These are phyloP conservation scores for Syngnathus acus DNA, from an alignment of 2,797 vertebrate genomes.

Conservation along the genomic window DNA sequence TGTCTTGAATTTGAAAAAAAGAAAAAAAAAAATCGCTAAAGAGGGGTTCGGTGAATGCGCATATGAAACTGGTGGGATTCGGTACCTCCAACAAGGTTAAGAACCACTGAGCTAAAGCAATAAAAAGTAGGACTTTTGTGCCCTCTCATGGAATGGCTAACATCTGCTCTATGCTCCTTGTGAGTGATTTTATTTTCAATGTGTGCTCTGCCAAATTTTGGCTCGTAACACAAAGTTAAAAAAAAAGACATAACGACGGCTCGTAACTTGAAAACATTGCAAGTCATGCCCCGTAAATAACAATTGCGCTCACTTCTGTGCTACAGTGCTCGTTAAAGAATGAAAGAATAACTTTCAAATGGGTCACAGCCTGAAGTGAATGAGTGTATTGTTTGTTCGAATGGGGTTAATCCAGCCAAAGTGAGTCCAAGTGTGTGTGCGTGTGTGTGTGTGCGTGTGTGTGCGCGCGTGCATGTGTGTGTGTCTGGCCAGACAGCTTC, in stretches of 20 bases:
- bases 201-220: not conserved
- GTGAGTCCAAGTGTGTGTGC: not conserved
- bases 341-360: not conserved
- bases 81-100: too few species aligned
- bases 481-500: not conserved
- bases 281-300: too few species aligned
- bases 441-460: not conserved
- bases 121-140: too few species aligned
- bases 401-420: not conserved
- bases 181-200: not conserved
- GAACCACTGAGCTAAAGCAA: too few species aligned
- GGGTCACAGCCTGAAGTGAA: constrained; percentile 17
- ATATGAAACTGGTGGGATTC: too few species aligned
- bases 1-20: too few species aligned
- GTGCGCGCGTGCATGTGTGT: not conserved
- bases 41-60: too few species aligned
- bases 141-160: not conserved
- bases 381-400: constrained; percentile 6
- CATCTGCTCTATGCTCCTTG: not conserved
- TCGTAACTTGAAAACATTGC: too few species aligned
- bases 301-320: not conserved
- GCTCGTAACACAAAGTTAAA: too few species aligned
- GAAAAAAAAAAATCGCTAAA: too few species aligned
- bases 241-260: too few species aligned
- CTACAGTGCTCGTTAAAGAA: not conserved